Conservation (phyloP, 2,113 vertebrate genomes). For the Microcebus lehilahytsara region DNA sequence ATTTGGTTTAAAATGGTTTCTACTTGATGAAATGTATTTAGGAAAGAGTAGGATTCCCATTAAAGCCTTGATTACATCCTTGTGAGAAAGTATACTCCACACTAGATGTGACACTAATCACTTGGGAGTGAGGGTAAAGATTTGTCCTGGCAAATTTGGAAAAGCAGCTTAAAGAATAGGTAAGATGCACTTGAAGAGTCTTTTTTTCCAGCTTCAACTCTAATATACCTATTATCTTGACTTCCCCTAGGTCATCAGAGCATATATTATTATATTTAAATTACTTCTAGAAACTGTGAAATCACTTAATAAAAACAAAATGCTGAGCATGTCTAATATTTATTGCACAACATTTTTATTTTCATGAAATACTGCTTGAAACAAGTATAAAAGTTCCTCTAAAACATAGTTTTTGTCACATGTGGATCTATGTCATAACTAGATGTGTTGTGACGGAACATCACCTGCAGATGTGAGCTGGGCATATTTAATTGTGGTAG, state of each 20-base stretch:
- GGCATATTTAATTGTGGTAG: neutral
- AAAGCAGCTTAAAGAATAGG: neutral
- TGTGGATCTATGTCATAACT: neutral
- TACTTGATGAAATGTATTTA: neutral
- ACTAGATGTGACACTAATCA: neutral
- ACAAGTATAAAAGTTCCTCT: neutral
- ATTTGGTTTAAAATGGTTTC: constrained; percentile 16
- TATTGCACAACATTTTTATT: neutral
- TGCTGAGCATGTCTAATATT: neutral
- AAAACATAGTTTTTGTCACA: neutral
- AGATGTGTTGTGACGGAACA: neutral
- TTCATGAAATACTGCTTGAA: neutral
- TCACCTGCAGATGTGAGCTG: neutral
- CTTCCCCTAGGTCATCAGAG: neutral
- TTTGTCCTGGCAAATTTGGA: neutral
- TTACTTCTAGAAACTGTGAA: neutral
- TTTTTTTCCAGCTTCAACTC: neutral
- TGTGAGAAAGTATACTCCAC: neutral
- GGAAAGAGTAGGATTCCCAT: neutral
- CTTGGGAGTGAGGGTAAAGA: neutral
- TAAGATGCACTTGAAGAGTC: neutral
- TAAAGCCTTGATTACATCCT: neutral
- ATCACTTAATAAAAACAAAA: neutral
- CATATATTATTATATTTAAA: neutral
- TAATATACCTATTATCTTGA: neutral